Evolutionary conservation across 2,888 invertebrate species (phyloP), one percentile per base, ranked within the genome.

Genomic region (Catocala nupta): DNA sequence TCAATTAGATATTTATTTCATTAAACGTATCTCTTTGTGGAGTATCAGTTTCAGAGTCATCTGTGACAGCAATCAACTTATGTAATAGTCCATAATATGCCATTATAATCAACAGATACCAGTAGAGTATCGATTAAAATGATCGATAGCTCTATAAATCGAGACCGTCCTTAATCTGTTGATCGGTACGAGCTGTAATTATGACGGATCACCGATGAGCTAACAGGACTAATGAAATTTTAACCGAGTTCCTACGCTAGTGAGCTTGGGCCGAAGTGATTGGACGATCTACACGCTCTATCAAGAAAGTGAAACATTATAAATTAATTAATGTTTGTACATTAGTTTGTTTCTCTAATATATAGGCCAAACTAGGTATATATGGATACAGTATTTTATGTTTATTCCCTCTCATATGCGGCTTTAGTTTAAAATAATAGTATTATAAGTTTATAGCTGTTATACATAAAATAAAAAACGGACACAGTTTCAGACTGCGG

Each of bases 131-230:
- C 47, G 5, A 42, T 12, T 11, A 12, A 13, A 9, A 12, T 55
- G 59, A 55, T 60, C 13, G 34, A 60, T 54, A 16, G 59, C 8
- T 16, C 49, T 44, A 50, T 60, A 54, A 60, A 55, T 55, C 12
- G 59, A 47, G 44, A n/a, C 36, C 36, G 25, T 9, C 52, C 25
- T 51, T 52, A 34, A 36, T 36, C 36, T 11, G 16, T 44, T 34
- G 51, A 52, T 52, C 25, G 52, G 36, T 68, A 67, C 59, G 47
- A 62, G 60, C 74, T 52, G 60, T 71, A 71, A 73, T 73, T 68
- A 68, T 73, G 73, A 73, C 45, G 60, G 74, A 74, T 73, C 53
- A 12, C 55, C 8, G 42, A 10, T 8, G 39, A 8, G 54, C 63
- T 57, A 68, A 63, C 61, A 65, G 53, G 45, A 57, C 16, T 55